Evolutionary conservation across 2,797 vertebrate genomes (phyloP), one percentile per base, ranked within the genome.

Genomic region (Danionella dracula): DNA sequence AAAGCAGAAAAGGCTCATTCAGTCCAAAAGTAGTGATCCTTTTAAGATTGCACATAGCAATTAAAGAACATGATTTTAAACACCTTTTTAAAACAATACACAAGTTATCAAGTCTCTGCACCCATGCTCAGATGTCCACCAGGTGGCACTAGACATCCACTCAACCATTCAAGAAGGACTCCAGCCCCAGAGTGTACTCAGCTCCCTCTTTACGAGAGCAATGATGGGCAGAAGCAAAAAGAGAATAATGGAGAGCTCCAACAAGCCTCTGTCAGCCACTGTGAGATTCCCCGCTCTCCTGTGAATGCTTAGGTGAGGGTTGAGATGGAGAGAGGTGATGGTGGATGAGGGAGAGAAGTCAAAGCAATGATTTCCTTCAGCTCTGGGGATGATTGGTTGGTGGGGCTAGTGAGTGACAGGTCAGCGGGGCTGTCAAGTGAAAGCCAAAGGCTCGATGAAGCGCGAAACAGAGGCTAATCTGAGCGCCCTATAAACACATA

Each of bases 141-240:
- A 71, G 69, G 66, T 48, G 62, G 69, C 69, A 13, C 45, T 48
- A 38, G 4, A 31, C 32, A 46, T 13, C 34, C 62, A 66, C 48
- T 23, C 10, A 37, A 59, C 9, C 12, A 8, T 6, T 11, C 7
- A 11, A 9, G 23, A 59, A n/a, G 0, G 7, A 21, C n/a, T 12
- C 38, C 10, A 2, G 0, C 4, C 40, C 32, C 57, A 59, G 23
- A 45, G 31, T 15, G 20, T 37, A 16, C 40, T 51, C 12, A 2
- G 31, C 40, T 23, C 45, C 20, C 31, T 45, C 29, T 32, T 54
- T 27, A 10, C n/a, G 37, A 61, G 45, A 35, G 32, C 2, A 35
- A 38, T 46, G 50, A 55, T 50, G 44, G 40, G 27, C 2, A 62
- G 48, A 42, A 5, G 38, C 49, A 23, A 29, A 54, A 64, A 54